Base-by-base conservation (phyloP, 2,113 vertebrate genomes). In the Psettodes erumei region DNA sequence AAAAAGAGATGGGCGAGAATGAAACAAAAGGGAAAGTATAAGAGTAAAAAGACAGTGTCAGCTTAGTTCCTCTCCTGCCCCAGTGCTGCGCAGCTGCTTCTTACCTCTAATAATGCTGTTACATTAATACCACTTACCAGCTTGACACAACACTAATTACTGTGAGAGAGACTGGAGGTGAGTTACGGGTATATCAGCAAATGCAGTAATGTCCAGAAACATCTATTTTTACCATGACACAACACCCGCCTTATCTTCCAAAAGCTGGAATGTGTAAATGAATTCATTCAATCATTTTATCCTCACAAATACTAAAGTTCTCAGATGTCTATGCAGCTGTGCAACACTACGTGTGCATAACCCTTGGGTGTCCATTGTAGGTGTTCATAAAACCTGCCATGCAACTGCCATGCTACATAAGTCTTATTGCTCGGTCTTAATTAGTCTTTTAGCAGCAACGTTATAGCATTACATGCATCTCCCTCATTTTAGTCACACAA, bases 101-200 rank as follows among this genome's bases (percentile, higher is more conserved):
- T 33, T 62, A 40, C 37, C 30, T 71, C 50, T 60, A 56, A 78
- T 68, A 70, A 71, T 77, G 43, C 56, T 37, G 56, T 63, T 40
- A 48, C 75, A 82, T 74, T 82, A 82, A 70, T 77, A 66, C 25
- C 71, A 84, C 69, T 87, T 82, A 79, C 21, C 28, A 56, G 11
- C 28, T 59, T 62, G 71, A 70, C 67, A 84, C 42, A 55, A 48
- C 53, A 48, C 56, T 76, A 72, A 82, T 79, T 62, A 81, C 27
- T 21, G 21, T 28, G 50, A 51, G 38, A 10, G 5, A 66, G 16
- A 35, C 40, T 27, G 32, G 28, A 53, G 32, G 45, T 51, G 28
- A 47, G 86, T 87, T 81, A 16, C 35, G 92, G 95, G 95, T 95
- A 94, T 93, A 94, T 91, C 42, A 68, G 60, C 16, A 63, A 48